A percentile compares a stretch with the other conserved stretches of the same genome.
Conservation (phyloP, 2,113 vertebrate genomes). For the Prunella fulvescens region DNA sequence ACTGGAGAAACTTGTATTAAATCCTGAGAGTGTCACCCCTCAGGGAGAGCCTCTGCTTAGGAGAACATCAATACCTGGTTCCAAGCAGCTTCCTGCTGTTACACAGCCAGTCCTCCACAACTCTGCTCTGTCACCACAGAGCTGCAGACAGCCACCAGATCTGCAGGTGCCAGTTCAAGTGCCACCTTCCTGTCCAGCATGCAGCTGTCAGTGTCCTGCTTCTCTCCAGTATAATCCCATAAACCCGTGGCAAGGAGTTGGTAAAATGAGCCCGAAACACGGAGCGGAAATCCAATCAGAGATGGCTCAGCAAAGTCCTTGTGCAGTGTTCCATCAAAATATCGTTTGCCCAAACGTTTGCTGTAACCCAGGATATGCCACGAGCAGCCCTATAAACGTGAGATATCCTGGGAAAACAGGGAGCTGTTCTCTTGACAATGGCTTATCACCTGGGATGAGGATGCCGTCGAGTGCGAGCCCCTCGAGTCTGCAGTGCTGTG, state of each 20-base stretch:
- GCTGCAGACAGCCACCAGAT: constrained; percentile 51
- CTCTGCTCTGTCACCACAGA: constrained; percentile 48
- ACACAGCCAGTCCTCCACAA: constrained; percentile 41
- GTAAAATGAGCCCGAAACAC: constrained; percentile 12
- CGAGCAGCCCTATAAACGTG: constrained; percentile 49
- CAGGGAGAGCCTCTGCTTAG: constrained; percentile 27
- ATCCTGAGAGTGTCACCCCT: neutral
- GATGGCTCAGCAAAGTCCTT: constrained; percentile 51
- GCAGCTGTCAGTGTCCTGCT: constrained; percentile 68
- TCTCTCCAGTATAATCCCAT: constrained; percentile 58
- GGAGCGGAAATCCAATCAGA: constrained; percentile 26
- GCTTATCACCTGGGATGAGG: constrained; percentile 19
- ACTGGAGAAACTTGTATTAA: constrained; percentile 21
- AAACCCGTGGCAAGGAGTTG: constrained; percentile 69
- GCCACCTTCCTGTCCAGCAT: constrained; percentile 61
- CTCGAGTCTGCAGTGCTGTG: constrained; percentile 57
- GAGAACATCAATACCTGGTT: neutral
- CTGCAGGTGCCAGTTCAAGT: constrained; percentile 72
- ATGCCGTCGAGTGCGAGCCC: constrained; percentile 1
- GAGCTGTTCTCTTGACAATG: neutral
- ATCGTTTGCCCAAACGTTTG: constrained; percentile 59
- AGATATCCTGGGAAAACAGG: constrained; percentile 41
- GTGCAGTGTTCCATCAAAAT: constrained; percentile 52
- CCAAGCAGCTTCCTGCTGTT: constrained; percentile 39
- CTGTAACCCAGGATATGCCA: constrained; percentile 60